Conservation (phyloP, 2,888 invertebrate genomes). For the Dione juno region DNA sequence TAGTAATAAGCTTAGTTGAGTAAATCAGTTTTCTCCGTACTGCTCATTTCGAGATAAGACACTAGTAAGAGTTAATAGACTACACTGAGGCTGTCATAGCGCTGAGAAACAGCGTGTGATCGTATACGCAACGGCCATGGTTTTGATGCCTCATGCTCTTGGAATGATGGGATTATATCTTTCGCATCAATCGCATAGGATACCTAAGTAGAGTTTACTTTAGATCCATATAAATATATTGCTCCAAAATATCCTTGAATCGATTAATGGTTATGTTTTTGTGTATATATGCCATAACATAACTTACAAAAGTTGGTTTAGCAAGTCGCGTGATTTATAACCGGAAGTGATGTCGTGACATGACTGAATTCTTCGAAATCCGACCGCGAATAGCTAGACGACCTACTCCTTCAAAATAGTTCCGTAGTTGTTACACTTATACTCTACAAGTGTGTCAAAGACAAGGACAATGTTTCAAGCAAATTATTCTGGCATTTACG, state of each 20-base stretch:
- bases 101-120: too few species aligned
- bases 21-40: not conserved
- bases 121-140: too few species aligned
- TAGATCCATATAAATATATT: not conserved
- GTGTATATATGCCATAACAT: slow-evolving; percentile 1
- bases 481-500: too few species aligned
- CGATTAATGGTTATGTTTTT: not conserved
- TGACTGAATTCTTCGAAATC: slow-evolving; percentile 44
- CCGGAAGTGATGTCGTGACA: slow-evolving; percentile 48
- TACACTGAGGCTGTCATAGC: too few species aligned
- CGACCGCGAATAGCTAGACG: slow-evolving; percentile 48
- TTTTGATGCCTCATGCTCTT: too few species aligned
- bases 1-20: not conserved
- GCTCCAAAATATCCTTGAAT: not conserved
- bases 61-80: too few species aligned
- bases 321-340: slow-evolving; percentile 48
- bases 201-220: too few species aligned
- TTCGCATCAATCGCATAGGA: too few species aligned
- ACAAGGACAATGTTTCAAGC: not conserved
- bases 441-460: slow-evolving; percentile 15
- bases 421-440: slow-evolving; percentile 23
- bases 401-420: slow-evolving; percentile 48
- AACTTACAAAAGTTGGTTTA: not conserved
- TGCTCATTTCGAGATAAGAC: too few species aligned
- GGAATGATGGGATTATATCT: too few species aligned